phyloP scores from a whole-genome alignment of 2,113 vertebrate species.

The Platysteira castanea region DNA sequence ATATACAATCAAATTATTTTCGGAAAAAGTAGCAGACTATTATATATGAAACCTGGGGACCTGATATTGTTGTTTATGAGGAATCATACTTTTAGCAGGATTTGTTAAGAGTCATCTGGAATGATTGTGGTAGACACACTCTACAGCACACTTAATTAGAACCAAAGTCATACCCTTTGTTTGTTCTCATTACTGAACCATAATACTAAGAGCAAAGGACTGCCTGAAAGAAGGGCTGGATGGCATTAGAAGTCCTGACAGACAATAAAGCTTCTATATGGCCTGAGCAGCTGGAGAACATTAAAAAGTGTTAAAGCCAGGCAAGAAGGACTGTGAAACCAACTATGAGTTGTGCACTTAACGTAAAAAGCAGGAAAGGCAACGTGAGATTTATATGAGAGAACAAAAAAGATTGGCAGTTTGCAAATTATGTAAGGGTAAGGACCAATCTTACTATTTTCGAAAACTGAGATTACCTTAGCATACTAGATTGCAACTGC shows the following conservation, averaged over 20 bases:
- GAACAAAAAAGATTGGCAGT: background rate
- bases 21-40: background rate
- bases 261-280: background rate
- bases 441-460: background rate
- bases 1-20: background rate
- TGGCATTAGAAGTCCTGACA: background rate
- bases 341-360: background rate
- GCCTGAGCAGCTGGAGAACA: background rate
- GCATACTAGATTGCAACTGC: background rate
- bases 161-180: background rate
- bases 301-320: background rate
- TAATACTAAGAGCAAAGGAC: background rate
- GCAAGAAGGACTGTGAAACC: background rate
- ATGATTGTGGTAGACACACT: fast-evolving
- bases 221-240: background rate
- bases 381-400: background rate
- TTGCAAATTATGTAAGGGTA: background rate
- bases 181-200: background rate
- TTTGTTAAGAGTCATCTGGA: background rate
- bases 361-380: background rate
- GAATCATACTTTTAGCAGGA: background rate
- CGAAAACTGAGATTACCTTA: background rate
- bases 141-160: background rate
- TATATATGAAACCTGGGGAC: background rate
- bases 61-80: background rate